Conservation (phyloP, 2,113 vertebrate species). For the Cyanoderma ruficeps region DNA sequence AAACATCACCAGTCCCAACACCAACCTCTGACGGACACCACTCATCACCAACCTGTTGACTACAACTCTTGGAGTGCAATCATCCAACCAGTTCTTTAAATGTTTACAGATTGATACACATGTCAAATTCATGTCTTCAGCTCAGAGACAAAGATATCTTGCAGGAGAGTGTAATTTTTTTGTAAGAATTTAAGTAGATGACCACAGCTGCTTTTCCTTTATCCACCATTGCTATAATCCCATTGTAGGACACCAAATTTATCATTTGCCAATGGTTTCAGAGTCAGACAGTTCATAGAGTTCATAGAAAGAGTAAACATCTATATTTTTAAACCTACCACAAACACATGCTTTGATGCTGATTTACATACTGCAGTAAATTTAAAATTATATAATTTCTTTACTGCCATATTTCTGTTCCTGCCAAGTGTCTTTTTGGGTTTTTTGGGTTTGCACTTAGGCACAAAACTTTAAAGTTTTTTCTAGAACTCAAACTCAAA, state of each 20-base stretch:
- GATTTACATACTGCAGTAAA: not conserved
- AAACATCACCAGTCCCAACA: not conserved
- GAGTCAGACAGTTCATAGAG: not conserved
- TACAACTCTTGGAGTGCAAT: too few species aligned
- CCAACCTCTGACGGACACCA: accelerated
- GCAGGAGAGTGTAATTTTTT: accelerated
- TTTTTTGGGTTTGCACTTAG: not conserved
- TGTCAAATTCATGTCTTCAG: not conserved
- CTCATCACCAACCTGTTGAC: not conserved
- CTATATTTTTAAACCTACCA: not conserved
- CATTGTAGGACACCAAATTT: not conserved
- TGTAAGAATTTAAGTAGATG: not conserved
- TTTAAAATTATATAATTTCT: not conserved
- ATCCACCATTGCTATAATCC: not conserved
- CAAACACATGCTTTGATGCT: not conserved
- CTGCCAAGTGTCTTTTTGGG: not conserved
- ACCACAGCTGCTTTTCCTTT: not conserved
- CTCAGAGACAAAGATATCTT: not conserved
- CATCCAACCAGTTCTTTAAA: not conserved
- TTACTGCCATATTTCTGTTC: not conserved
- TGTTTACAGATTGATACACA: not conserved
- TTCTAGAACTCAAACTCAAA: not conserved
- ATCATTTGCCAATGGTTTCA: not conserved
- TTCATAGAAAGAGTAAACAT: not conserved
- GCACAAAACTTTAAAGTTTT: not conserved